A percentile compares a stretch with the other conserved stretches of the same genome.
Evolutionary conservation across 2,888 invertebrate genomes (phyloP).

Genomic region (Yponomeuta sedellus): DNA sequence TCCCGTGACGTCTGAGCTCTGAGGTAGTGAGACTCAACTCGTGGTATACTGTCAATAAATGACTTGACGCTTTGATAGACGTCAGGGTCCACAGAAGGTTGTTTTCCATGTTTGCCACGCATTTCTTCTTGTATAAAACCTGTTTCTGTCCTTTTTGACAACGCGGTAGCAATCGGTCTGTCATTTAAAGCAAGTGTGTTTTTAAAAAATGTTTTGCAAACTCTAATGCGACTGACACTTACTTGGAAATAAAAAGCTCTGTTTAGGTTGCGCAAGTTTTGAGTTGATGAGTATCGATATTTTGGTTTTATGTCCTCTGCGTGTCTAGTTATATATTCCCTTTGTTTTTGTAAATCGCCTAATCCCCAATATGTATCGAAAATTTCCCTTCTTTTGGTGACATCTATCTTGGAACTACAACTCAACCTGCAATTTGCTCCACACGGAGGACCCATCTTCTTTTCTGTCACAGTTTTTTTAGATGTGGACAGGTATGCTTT

Average conservation of each 20-base stretch:
- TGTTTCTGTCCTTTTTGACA: constrained; percentile 15
- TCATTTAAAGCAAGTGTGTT: constrained; percentile 14
- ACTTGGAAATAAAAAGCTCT: constrained; percentile 15
- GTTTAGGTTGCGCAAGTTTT: constrained; percentile 9
- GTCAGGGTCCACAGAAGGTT: constrained; percentile 14
- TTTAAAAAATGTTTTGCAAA: constrained; percentile 17
- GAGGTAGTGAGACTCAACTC: constrained; percentile 23
- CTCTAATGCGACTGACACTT: constrained; percentile 13
- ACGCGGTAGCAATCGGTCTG: constrained; percentile 7
- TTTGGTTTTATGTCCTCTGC: neutral
- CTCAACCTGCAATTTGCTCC: neutral
- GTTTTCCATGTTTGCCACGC: constrained; percentile 16
- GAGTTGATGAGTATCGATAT: neutral
- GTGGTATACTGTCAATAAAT: constrained; percentile 21
- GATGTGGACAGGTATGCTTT: neutral
- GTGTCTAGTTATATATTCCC: neutral
- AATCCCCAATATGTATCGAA: neutral
- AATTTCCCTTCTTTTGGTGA: neutral
- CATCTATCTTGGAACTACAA: neutral
- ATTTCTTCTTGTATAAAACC: constrained; percentile 15
- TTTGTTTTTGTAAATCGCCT: constrained; percentile 3
- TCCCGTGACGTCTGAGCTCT: constrained; percentile 25
- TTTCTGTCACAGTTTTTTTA: neutral
- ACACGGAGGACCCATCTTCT: neutral
- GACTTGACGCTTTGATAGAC: constrained; percentile 13